A percentile compares a stretch with the other conserved stretches of the same genome.
Conservation (phyloP, 2,113 vertebrate genomes). For the Pelmatolapia mariae region DNA sequence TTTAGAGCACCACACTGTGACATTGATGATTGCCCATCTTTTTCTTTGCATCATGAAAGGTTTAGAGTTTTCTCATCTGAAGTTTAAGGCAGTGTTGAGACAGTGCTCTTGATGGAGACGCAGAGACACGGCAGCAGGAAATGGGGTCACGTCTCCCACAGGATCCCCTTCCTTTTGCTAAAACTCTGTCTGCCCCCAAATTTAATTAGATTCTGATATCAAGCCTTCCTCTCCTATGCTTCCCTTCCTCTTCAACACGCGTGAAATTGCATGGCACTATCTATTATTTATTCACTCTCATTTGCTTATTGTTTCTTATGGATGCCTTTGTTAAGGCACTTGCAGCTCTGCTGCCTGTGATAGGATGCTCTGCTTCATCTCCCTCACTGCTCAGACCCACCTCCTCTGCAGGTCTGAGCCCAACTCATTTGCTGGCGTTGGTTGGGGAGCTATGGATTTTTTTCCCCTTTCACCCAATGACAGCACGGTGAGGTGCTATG, state of each 20-base stretch:
- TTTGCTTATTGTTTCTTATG: constrained; percentile 64
- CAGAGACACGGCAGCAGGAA: constrained; percentile 43
- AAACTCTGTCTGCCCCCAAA: constrained; percentile 61
- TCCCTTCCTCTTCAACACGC: constrained; percentile 67
- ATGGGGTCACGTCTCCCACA: constrained; percentile 60
- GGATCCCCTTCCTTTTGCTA: constrained; percentile 58
- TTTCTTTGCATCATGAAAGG: not conserved
- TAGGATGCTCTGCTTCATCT: constrained; percentile 38
- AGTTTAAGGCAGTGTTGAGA: constrained; percentile 22
- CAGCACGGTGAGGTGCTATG: constrained; percentile 91
- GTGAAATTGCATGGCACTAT: constrained; percentile 70
- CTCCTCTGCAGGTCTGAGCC: constrained; percentile 63
- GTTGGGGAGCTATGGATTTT: constrained; percentile 86
- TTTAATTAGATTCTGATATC: constrained; percentile 76
- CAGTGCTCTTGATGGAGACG: constrained; percentile 34
- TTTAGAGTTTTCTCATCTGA: not conserved
- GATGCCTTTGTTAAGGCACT: constrained; percentile 39
- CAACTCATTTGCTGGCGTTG: constrained; percentile 75
- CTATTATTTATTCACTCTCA: constrained; percentile 74
- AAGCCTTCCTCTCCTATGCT: constrained; percentile 46
- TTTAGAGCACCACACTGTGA: not conserved
- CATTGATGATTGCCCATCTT: not conserved
- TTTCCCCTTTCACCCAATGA: constrained; percentile 79
- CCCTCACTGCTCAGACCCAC: constrained; percentile 44
- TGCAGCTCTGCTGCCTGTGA: constrained; percentile 44